Evolutionary conservation across 1,140 invertebrate species (phyloP), one percentile per base, ranked within the genome.

Genomic region (Lerema accius): DNA sequence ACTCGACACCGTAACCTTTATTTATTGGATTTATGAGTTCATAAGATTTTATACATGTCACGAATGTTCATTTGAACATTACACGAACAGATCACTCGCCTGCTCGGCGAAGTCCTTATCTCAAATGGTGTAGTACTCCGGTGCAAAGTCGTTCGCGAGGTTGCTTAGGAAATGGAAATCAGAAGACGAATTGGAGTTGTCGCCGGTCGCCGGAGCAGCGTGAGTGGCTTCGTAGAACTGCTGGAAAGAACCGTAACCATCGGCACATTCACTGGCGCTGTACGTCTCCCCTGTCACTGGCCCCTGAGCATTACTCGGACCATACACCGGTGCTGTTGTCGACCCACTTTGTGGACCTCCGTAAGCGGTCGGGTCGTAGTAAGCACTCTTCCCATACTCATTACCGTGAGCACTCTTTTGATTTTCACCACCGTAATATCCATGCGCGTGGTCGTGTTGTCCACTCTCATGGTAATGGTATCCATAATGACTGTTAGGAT

Each of bases 161-260:
- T 96, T 97, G 76, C 96, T 97, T 37, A 98, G 92, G 76, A 98
- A 98, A 84, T 97, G 97, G 84, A 98, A 97, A 80, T 98, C 97
- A 5, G 96, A 97, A 0, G 96, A 97, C 76, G 95, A 96, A 78
- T 97, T 97, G 69, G 95, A 96, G 85, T 96, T 96, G 67, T 97
- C 95, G n/a, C 94, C 87, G 69, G 92, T 80, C 19, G 93, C 82
- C 16, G 93, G 88, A 42, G 91, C 80, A 10, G 89, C 86, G 64
- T 92, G 90, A 11, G 92, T 89, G 3, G 91, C 90, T 62, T 94
- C 92, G 82, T 95, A 96, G 77, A 94, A 95, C 69, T 94, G 94
- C 56, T 94, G 94, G 75, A 94, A 95, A 15, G 93, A 94, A 61
- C 92, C 93, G 77, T 95, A 95, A 15, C 92, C 92, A 17, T 95